phyloP scores from a whole-genome alignment of 1,140 invertebrate species.

The Ceratosolen solmsi region DNA sequence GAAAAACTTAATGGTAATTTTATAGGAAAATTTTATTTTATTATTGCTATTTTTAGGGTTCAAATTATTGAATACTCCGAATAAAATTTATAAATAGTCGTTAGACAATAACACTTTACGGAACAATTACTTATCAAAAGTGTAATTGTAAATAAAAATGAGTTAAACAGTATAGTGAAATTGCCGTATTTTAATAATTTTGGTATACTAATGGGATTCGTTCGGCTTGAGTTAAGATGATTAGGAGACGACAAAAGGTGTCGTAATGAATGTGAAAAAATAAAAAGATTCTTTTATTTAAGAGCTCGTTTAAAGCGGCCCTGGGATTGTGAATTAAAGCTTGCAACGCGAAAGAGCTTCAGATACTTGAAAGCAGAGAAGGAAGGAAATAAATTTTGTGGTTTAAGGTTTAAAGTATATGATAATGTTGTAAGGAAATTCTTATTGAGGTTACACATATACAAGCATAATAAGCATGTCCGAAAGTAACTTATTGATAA shows the following conservation, averaged over 20 bases:
- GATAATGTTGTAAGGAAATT: slow-evolving; percentile 7
- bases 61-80: too few species aligned
- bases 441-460: background rate
- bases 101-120: background rate
- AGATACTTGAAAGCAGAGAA: slow-evolving; percentile 33
- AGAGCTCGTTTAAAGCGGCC: slow-evolving; percentile 28
- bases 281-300: slow-evolving; percentile 34
- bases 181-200: background rate
- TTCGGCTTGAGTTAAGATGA: background rate
- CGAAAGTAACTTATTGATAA: too few species aligned
- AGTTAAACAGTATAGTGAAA: background rate
- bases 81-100: too few species aligned
- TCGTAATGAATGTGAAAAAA: slow-evolving; percentile 26
- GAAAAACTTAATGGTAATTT: too few species aligned
- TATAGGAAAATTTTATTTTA: too few species aligned
- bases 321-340: slow-evolving; percentile 42
- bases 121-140: background rate
- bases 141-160: background rate
- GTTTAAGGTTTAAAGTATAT: background rate
- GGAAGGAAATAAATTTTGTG: slow-evolving; percentile 31
- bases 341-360: slow-evolving; percentile 35
- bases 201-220: background rate
- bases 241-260: background rate
- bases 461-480: too few species aligned
- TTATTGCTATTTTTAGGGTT: too few species aligned